phyloP scores from a whole-genome alignment of 2,113 vertebrate genomes.

The Syngnathus floridae region DNA sequence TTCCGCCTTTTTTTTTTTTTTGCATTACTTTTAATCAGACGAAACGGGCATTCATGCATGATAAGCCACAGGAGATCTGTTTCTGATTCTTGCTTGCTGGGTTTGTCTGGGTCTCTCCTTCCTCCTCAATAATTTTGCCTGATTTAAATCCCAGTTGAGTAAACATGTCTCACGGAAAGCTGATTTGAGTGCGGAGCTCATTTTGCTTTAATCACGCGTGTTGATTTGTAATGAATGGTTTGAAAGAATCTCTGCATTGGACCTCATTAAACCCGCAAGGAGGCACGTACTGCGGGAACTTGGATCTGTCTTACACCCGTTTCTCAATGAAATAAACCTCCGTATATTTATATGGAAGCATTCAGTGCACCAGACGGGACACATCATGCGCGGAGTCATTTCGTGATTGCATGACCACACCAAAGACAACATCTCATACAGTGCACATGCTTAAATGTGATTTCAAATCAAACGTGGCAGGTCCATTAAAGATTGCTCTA shows the following conservation, averaged over 20 bases:
- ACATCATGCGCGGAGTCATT: conserved; percentile 58
- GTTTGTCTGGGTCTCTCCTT: conserved; percentile 12
- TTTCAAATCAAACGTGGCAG: neutral
- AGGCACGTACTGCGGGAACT: conserved; percentile 47
- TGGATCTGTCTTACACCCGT: conserved; percentile 2
- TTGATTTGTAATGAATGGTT: neutral
- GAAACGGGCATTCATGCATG: conserved; percentile 49
- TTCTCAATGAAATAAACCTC: neutral
- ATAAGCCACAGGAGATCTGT: conserved; percentile 16
- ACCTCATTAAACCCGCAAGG: conserved; percentile 33
- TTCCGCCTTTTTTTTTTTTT: conserved; percentile 20
- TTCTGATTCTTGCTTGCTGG: conserved; percentile 22
- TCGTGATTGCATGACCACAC: conserved; percentile 24
- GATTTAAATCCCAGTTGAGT: neutral
- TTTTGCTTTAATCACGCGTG: conserved; percentile 14
- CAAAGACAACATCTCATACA: neutral
- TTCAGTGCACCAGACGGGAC: too few relatives aligned
- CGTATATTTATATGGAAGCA: too few relatives aligned
- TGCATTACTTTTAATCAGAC: conserved; percentile 20
- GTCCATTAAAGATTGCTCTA: conserved; percentile 11
- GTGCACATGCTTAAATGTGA: neutral
- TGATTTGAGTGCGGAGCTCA: conserved; percentile 6
- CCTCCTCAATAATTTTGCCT: conserved; percentile 4
- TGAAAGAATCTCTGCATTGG: conserved; percentile 34
- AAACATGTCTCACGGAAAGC: conserved; percentile 15